Percentiles rank a stretch among this genome's conserved stretches.
Conservation (phyloP, 2,888 invertebrate species). For the Drosophila austrosaltans region DNA sequence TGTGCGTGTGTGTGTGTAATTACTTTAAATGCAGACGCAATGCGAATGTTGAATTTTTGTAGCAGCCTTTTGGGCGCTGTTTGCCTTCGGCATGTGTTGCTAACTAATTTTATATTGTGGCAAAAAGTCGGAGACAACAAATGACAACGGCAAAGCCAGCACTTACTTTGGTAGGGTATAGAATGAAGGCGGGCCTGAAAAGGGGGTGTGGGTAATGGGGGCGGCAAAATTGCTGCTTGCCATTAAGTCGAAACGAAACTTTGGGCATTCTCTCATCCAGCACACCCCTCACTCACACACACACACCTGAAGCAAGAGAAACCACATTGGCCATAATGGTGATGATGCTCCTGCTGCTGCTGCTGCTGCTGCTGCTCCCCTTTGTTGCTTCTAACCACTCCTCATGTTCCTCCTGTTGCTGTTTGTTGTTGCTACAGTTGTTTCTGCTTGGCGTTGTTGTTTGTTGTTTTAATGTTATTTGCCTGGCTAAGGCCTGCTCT, state of each 20-base stretch:
- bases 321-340: conserved; percentile 34
- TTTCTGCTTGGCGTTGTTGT: conserved; percentile 31
- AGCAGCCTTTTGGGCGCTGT: conserved; percentile 33
- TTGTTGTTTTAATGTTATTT: conserved; percentile 70
- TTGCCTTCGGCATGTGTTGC: conserved; percentile 63
- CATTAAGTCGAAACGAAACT: conserved; percentile 69
- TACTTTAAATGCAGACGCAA: conserved; percentile 55
- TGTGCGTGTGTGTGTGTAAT: conserved; percentile 44
- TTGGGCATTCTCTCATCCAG: conserved; percentile 29
- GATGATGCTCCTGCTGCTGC: conserved; percentile 26
- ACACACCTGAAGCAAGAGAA: conserved; percentile 21
- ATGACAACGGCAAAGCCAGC: conserved; percentile 29
- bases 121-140: conserved; percentile 24
- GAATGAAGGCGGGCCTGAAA: conserved; percentile 13
- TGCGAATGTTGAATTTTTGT: conserved; percentile 13
- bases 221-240: conserved; percentile 39
- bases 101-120: conserved; percentile 70
- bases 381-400: background rate
- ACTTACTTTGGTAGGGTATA: background rate
- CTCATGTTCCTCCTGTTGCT: conserved; percentile 10
- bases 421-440: conserved; percentile 9
- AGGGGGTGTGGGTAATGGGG: conserved; percentile 34
- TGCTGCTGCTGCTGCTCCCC: conserved; percentile 14
- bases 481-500: conserved; percentile 50
- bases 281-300: background rate